Conservation (phyloP, 2,888 invertebrate genomes). For the Chydorus sphaericus region DNA sequence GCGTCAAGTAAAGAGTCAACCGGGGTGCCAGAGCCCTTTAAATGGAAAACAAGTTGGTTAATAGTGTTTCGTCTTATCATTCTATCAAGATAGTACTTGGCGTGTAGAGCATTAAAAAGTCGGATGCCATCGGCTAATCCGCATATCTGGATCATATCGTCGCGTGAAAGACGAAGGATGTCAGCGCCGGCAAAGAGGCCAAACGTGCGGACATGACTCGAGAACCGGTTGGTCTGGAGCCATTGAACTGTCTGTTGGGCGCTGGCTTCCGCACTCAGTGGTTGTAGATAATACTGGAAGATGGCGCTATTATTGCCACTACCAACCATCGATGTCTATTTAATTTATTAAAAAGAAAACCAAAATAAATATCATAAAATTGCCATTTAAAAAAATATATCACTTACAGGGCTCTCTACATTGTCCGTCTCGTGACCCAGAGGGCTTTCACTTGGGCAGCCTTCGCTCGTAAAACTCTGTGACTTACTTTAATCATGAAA, state of each 20-base stretch:
- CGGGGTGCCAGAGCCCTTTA: slow-evolving; percentile 53
- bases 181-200: slow-evolving; percentile 77
- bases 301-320: slow-evolving; percentile 8
- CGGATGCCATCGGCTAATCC: slow-evolving; percentile 88
- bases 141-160: slow-evolving; percentile 87
- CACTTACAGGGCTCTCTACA: slow-evolving; percentile 7
- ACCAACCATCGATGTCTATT: slow-evolving; percentile 7
- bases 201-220: slow-evolving; percentile 57
- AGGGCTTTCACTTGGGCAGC: slow-evolving; percentile 7
- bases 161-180: slow-evolving; percentile 70
- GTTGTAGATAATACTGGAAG: slow-evolving; percentile 26
- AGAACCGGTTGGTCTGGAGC: slow-evolving; percentile 64
- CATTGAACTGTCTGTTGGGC: slow-evolving; percentile 60
- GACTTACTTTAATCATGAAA: neutral
- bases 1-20: slow-evolving; percentile 66
- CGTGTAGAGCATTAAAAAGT: slow-evolving; percentile 74
- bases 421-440: slow-evolving; percentile 8
- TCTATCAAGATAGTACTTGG: slow-evolving; percentile 39
- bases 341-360: neutral
- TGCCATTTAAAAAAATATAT: neutral
- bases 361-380: neutral
- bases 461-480: slow-evolving; percentile 7
- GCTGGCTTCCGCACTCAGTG: slow-evolving; percentile 49
- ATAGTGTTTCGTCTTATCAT: neutral
- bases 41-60: neutral